phyloP scores from a whole-genome alignment of 2,888 invertebrate genomes.

The Eupithecia pulchellata region DNA sequence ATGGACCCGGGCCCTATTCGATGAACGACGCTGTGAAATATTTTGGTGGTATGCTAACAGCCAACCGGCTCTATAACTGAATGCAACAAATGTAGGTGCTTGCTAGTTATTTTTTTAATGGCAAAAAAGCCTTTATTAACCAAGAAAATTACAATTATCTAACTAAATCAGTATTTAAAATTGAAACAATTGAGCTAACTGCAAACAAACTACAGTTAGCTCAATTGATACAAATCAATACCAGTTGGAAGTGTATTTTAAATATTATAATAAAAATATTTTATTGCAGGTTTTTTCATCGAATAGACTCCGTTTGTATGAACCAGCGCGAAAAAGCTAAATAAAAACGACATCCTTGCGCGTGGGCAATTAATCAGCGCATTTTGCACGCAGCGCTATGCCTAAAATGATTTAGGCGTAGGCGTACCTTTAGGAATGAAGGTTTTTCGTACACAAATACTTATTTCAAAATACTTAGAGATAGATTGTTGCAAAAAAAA shows the following conservation, averaged over 20 bases:
- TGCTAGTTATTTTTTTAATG: too few species aligned
- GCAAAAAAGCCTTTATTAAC: too few species aligned
- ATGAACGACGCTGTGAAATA: constrained; percentile 10
- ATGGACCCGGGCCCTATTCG: constrained; percentile 13
- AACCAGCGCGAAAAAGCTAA: constrained; percentile 9
- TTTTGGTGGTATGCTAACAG: neutral
- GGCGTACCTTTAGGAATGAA: constrained; percentile 25
- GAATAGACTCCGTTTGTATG: neutral
- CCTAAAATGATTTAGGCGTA: constrained; percentile 12
- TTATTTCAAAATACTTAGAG: too few species aligned
- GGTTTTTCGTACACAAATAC: neutral
- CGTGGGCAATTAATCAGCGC: constrained; percentile 28
- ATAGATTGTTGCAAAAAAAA: too few species aligned
- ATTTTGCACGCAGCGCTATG: neutral
- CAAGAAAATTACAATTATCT: too few species aligned
- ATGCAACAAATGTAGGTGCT: neutral
- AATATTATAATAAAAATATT: neutral
- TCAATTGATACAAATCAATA: too few species aligned
- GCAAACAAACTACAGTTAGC: too few species aligned
- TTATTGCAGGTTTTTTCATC: neutral
- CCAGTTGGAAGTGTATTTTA: too few species aligned
- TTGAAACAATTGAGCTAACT: too few species aligned
- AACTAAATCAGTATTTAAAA: too few species aligned
- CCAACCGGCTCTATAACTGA: neutral
- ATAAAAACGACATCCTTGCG: constrained; percentile 23